A percentile compares a stretch with the other conserved stretches of the same genome.
Conservation (phyloP, 2,113 vertebrate genomes). For the Haemorhous mexicanus region DNA sequence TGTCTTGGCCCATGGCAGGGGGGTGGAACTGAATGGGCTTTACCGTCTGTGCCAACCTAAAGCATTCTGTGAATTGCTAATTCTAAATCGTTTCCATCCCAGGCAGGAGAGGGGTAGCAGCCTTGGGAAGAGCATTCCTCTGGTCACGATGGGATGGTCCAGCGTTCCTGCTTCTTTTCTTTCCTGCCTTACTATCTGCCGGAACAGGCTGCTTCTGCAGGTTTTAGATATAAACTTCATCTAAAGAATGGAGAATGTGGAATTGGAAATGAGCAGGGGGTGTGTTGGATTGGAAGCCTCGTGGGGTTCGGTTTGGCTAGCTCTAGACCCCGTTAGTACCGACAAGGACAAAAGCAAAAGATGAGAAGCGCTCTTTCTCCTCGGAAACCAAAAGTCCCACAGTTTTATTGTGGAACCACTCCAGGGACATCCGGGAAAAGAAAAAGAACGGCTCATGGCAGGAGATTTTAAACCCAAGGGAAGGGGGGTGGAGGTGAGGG, state of each 20-base stretch:
- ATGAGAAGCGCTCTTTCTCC: too few relatives aligned
- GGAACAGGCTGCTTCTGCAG: neutral
- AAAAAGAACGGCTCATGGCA: too few relatives aligned
- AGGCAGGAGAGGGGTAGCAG: neutral
- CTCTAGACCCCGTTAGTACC: too few relatives aligned
- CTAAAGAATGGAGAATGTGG: neutral
- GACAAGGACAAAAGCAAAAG: too few relatives aligned
- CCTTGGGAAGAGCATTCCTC: neutral
- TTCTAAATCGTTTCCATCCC: neutral
- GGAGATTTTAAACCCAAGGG: too few relatives aligned
- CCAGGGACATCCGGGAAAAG: too few relatives aligned
- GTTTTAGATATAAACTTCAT: neutral
- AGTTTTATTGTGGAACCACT: too few relatives aligned
- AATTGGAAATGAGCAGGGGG: neutral
- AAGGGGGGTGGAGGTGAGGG: too few relatives aligned
- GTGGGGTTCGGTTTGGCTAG: too few relatives aligned
- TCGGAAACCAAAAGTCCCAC: too few relatives aligned
- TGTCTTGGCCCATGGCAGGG: neutral
- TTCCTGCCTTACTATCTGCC: neutral
- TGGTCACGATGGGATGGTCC: rapidly evolving
- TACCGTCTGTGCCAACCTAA: neutral
- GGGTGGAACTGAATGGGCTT: neutral
- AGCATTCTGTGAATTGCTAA: neutral
- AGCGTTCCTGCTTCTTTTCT: neutral
- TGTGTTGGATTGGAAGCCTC: too few relatives aligned